These are phyloP conservation scores for Artibeus lituratus DNA, from an alignment of 2,797 vertebrate genomes.

Conservation along the genomic window DNA sequence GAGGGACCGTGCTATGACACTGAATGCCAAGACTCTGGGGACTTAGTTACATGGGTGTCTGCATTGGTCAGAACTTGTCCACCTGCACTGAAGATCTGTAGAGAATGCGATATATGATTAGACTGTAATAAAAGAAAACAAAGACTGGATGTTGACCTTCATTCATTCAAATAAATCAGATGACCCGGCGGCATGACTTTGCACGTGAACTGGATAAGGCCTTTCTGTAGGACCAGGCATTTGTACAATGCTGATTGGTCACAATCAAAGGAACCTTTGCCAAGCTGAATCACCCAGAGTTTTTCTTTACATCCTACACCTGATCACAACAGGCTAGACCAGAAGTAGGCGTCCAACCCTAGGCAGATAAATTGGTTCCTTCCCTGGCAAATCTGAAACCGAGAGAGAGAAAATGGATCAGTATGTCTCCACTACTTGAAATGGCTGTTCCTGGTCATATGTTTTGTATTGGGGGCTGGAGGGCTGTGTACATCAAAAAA, in stretches of 20 bases:
- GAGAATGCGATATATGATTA: background rate
- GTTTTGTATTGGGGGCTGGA: background rate
- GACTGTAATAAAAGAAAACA: background rate
- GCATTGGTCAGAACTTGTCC: background rate
- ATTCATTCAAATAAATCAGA: background rate
- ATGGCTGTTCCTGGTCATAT: background rate
- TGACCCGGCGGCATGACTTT: too few species aligned
- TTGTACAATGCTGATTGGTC: fast-evolving
- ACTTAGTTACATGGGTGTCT: fast-evolving
- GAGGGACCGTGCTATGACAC: background rate
- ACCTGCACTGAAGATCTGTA: background rate
- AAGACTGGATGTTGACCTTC: background rate
- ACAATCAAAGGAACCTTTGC: fast-evolving
- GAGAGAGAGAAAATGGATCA: background rate
- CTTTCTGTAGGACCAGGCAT: background rate
- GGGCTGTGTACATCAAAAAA: background rate
- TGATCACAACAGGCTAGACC: background rate
- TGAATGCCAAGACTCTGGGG: background rate
- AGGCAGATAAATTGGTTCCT: background rate
- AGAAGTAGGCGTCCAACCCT: background rate
- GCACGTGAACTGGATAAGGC: background rate
- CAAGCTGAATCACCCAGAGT: background rate
- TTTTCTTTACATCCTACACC: background rate
- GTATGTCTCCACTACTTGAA: background rate
- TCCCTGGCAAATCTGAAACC: background rate